Base-by-base conservation (phyloP, 1,140 invertebrate genomes). In the Metaphire vulgaris region DNA sequence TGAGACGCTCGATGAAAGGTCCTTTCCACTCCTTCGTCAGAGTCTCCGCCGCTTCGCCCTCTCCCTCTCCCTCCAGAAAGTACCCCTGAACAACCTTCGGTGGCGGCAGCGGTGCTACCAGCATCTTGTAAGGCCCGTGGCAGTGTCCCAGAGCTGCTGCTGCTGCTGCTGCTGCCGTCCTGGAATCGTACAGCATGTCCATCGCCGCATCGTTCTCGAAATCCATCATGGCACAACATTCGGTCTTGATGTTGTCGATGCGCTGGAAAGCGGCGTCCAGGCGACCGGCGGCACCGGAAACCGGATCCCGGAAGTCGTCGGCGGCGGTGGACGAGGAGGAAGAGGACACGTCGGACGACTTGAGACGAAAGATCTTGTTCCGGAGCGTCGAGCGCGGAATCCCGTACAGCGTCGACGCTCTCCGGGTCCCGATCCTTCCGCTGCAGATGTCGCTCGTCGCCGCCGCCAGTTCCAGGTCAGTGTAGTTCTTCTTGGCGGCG, bases 361-460 rank as follows among this genome's bases (percentile, higher is more conserved):
- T 81, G 77, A 83, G 78, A 67, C 83, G 84, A 77, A 84, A 96
- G 29, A 91, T 89, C 88, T 98, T 98, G 87, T 97, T 97, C 66
- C 95, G 89, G 2, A 98, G 89, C 1, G 95, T 97, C 74, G 95
- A 97, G 74, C 96, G 89, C 1, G 96, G 96, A 83, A 98, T 96
- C 76, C 95, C 94, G 85, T 98, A 98, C 78, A 97, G 92, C 33
- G 94, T 93, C 34, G 96, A 93, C 0, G 95, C 41, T 77, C 96
- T 89, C 34, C 96, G 87, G 0, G 94, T 96, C 69, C 94, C 95
- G 75, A 98, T 88, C 83, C 93, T 93, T 2, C 94, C 95, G 83
- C 91, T 92, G 83, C 95, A 91, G 81, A 98, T 96, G 85, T 97
- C 95, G 78, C 92, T 89, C 67, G 98, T 89, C 12, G 95, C 95